Conservation (phyloP, 1,140 invertebrate genomes). For the Brachionus koreanus region DNA sequence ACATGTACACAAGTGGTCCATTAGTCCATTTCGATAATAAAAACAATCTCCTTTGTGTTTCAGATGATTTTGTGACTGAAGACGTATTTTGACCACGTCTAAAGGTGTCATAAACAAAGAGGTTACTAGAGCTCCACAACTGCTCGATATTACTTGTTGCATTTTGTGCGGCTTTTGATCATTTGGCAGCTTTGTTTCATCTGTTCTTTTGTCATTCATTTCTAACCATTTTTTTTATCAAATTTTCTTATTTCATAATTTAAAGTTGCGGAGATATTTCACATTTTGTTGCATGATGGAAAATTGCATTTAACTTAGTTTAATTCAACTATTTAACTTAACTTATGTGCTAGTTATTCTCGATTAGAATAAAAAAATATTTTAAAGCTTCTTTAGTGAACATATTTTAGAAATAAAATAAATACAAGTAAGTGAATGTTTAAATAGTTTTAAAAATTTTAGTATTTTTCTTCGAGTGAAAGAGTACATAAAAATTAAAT, state of each 20-base stretch:
- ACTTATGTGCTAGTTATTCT: background rate
- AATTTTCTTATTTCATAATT: background rate
- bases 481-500: no score
- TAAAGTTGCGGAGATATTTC: background rate
- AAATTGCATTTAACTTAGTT: background rate
- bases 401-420: no score
- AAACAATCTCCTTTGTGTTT: conserved; percentile 4
- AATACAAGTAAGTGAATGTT: no score
- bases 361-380: no score
- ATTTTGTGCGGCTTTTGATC: background rate
- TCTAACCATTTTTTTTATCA: background rate
- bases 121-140: conserved; percentile 33
- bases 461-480: no score
- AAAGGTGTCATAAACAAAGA: conserved; percentile 37
- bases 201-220: background rate
- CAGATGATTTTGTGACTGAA: conserved; percentile 13
- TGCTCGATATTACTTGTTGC: background rate
- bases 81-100: conserved; percentile 39
- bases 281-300: background rate
- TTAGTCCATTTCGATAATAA: conserved; percentile 8
- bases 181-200: background rate
- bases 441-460: no score
- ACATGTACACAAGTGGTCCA: conserved; percentile 42
- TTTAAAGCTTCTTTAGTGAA: no score
- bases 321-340: background rate